A percentile compares a stretch with the other conserved stretches of the same genome.
These are phyloP conservation scores for Masticophis lateralis DNA, from an alignment of 2,797 vertebrate species.

Conservation along the genomic window DNA sequence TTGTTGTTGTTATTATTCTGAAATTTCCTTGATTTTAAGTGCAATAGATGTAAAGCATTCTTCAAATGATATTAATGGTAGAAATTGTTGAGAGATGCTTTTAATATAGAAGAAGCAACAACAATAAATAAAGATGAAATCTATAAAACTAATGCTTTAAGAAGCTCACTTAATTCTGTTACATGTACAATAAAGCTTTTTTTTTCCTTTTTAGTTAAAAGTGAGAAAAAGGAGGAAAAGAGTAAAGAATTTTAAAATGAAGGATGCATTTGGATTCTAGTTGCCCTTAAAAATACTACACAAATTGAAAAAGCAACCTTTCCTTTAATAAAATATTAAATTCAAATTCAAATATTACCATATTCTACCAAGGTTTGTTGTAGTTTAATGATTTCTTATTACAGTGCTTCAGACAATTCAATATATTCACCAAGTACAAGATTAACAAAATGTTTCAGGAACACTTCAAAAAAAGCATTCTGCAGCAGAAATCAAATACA, in stretches of 20 bases:
- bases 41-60: background rate
- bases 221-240: background rate
- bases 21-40: background rate
- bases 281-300: conserved; percentile 24
- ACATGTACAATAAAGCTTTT: background rate
- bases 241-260: conserved; percentile 4
- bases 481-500: background rate
- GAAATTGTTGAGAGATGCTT: background rate
- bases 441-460: background rate
- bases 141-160: background rate
- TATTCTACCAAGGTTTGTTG: conserved; percentile 27
- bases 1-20: no score
- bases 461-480: background rate
- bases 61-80: background rate
- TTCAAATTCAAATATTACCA: conserved; percentile 35
- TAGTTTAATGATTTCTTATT: conserved; percentile 26
- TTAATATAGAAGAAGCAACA: accelerated
- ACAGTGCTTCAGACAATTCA: background rate
- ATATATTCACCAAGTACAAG: background rate
- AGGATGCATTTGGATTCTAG: conserved; percentile 35
- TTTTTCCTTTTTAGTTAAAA: background rate
- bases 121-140: background rate
- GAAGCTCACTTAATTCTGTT: conserved; percentile 27
- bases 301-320: conserved; percentile 45
- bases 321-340: conserved; percentile 51